A percentile compares a stretch with the other conserved stretches of the same genome.
phyloP scores from a whole-genome alignment of 1,140 invertebrate species.

The Drosophila takahashii region DNA sequence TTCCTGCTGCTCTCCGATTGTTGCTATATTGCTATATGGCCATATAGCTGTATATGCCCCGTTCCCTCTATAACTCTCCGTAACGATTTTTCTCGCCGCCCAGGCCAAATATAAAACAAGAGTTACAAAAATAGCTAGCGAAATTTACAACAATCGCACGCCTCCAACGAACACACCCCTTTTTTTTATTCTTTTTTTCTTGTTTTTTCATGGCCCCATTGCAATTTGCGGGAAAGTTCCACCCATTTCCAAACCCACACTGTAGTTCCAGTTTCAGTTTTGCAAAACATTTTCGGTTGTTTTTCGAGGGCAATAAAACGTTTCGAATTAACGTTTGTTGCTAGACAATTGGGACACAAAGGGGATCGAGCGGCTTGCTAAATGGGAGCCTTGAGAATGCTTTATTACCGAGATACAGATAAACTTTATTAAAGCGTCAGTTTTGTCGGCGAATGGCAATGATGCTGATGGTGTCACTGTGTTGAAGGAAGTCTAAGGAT shows the following conservation, averaged over 20 bases:
- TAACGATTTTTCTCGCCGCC: slow-evolving; percentile 30
- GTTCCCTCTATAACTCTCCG: slow-evolving; percentile 25
- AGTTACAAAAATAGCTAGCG: slow-evolving; percentile 34
- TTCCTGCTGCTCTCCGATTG: slow-evolving; percentile 9
- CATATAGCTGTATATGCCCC: background rate
- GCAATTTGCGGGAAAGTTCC: slow-evolving; percentile 32
- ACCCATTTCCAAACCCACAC: background rate
- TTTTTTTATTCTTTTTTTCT: slow-evolving; percentile 4
- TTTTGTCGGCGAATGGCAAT: slow-evolving; percentile 5
- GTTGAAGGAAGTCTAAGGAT: background rate
- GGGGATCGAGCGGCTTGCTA: background rate
- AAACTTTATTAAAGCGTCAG: slow-evolving; percentile 27
- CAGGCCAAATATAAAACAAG: slow-evolving; percentile 47
- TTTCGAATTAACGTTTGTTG: slow-evolving; percentile 67
- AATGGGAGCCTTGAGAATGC: slow-evolving; percentile 49
- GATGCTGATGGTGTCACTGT: slow-evolving; percentile 4
- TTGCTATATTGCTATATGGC: slow-evolving; percentile 16
- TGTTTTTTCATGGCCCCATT: slow-evolving; percentile 10
- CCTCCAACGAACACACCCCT: slow-evolving; percentile 36
- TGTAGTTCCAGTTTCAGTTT: slow-evolving; percentile 28
- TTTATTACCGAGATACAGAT: slow-evolving; percentile 15
- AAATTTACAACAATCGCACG: slow-evolving; percentile 50
- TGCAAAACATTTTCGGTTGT: slow-evolving; percentile 19
- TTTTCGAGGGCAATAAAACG: slow-evolving; percentile 52
- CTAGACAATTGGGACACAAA: slow-evolving; percentile 30